Evolutionary conservation across 2,797 vertebrate species (phyloP).

Genomic region (Sebastes aleutianus): DNA sequence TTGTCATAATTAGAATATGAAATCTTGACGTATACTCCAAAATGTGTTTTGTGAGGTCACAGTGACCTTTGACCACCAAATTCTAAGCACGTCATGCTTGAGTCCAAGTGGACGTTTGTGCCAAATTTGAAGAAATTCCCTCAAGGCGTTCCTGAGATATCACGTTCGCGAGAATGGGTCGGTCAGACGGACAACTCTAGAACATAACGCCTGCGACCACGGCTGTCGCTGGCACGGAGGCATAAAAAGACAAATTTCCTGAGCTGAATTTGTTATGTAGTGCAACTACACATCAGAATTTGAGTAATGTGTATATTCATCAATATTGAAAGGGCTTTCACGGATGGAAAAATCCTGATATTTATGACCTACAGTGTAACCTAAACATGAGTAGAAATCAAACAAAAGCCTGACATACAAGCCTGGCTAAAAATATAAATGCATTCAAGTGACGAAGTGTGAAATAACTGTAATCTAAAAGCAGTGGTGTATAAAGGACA

Average conservation of each 20-base stretch:
- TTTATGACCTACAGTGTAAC: constrained; percentile 32
- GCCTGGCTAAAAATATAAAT: constrained; percentile 57
- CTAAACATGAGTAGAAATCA: constrained; percentile 47
- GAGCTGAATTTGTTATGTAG: background rate
- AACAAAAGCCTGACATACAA: constrained; percentile 47
- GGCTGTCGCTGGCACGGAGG: too few relatives aligned
- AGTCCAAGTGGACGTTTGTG: too few relatives aligned
- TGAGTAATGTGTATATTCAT: background rate
- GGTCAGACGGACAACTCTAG: too few relatives aligned
- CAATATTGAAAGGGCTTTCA: background rate
- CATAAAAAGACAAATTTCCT: background rate
- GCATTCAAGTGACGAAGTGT: constrained; percentile 44
- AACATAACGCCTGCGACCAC: too few relatives aligned
- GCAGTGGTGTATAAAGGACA: constrained; percentile 58
- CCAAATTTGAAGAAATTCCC: too few relatives aligned
- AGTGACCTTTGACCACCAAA: too few relatives aligned
- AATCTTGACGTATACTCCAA: too few relatives aligned
- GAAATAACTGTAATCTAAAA: constrained; percentile 60
- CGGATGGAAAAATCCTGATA: background rate
- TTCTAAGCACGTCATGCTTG: too few relatives aligned
- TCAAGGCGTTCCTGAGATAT: too few relatives aligned
- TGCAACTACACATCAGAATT: background rate
- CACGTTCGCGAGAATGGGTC: too few relatives aligned
- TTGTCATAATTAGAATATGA: too few relatives aligned
- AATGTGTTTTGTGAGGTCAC: too few relatives aligned